These are phyloP conservation scores for Pammene aurita DNA, from an alignment of 2,888 invertebrate genomes.

Conservation along the genomic window DNA sequence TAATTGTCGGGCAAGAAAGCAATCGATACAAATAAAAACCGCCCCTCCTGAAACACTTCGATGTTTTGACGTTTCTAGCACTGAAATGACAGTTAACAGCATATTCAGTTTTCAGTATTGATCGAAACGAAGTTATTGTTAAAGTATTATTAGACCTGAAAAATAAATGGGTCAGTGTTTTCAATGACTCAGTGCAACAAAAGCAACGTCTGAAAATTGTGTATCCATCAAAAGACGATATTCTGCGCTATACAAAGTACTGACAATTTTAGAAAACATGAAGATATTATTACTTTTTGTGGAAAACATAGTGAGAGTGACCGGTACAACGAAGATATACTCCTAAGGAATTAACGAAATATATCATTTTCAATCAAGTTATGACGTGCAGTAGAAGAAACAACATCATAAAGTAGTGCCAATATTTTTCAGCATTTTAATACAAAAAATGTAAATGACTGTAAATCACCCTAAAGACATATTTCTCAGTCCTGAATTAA, in stretches of 20 bases:
- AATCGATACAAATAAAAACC: not conserved
- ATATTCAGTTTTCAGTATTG: slow-evolving; percentile 18
- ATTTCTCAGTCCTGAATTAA: not conserved
- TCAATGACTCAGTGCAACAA: not conserved
- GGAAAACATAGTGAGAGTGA: not conserved
- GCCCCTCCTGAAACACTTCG: not conserved
- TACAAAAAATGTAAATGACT: slow-evolving; percentile 1
- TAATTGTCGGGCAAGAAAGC: too few relatives aligned
- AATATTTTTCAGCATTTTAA: not conserved
- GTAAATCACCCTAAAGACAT: slow-evolving; percentile 5
- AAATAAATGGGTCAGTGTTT: not conserved
- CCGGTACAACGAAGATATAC: not conserved
- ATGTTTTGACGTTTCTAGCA: slow-evolving; percentile 6
- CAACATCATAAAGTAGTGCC: not conserved
- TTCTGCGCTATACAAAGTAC: not conserved
- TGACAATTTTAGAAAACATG: too few relatives aligned
- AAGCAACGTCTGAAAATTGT: not conserved
- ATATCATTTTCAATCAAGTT: too few relatives aligned
- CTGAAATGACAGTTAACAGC: slow-evolving; percentile 7
- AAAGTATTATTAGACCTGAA: slow-evolving; percentile 14
- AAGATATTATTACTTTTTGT: not conserved
- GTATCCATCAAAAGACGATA: not conserved
- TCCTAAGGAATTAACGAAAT: too few relatives aligned
- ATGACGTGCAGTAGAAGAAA: not conserved
- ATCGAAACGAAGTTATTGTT: slow-evolving; percentile 11